Conservation (phyloP, 2,888 invertebrate genomes). For the Trachelus stipa region DNA sequence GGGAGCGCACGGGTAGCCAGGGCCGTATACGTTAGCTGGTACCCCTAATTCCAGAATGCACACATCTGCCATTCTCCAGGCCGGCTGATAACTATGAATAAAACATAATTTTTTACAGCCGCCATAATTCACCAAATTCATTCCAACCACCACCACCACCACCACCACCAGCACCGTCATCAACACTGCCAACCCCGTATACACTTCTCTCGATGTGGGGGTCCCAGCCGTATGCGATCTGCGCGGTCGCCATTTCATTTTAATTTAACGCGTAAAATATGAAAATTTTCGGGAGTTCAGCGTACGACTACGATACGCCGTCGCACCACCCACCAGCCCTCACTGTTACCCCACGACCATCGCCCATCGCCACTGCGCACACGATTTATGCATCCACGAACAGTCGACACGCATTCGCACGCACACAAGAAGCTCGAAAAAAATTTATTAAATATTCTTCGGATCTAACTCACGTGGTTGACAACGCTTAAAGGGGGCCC, state of each 20-base stretch:
- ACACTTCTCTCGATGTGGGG: background rate
- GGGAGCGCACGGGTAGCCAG: background rate
- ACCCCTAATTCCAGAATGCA: background rate
- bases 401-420: background rate
- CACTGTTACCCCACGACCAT: background rate
- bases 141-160: background rate
- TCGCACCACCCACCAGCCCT: background rate
- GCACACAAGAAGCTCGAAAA: background rate
- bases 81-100: conserved; percentile 5
- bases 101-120: conserved; percentile 7
- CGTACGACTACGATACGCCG: no score
- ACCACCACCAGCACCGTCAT: background rate
- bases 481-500: background rate
- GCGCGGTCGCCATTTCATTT: background rate
- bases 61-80: background rate
- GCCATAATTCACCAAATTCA: conserved; percentile 8
- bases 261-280: conserved; percentile 6
- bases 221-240: background rate
- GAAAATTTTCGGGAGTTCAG: background rate
- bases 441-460: background rate
- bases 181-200: background rate
- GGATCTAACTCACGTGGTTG: background rate
- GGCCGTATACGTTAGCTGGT: background rate
- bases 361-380: background rate
- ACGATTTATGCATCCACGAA: background rate